These are phyloP conservation scores for Clupea harengus DNA, from an alignment of 2,113 vertebrate genomes.

Conservation along the genomic window DNA sequence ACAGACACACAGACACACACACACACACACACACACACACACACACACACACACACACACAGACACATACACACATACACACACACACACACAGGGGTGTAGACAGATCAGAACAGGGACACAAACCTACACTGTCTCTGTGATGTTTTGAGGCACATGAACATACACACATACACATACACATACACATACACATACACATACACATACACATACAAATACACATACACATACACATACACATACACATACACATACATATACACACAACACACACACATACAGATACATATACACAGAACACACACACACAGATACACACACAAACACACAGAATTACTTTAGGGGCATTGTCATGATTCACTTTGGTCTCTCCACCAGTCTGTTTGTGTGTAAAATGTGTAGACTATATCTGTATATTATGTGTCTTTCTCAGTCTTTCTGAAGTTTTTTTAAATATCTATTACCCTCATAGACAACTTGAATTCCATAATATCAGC, in stretches of 20 bases:
- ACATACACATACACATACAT: too few relatives aligned
- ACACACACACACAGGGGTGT: background rate
- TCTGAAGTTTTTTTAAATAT: background rate
- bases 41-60: background rate
- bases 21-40: background rate
- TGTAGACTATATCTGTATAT: background rate
- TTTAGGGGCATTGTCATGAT: background rate
- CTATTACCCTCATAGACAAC: background rate
- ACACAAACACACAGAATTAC: background rate
- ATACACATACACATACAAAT: background rate
- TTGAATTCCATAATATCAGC: background rate
- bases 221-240: too few relatives aligned
- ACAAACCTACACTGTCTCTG: background rate
- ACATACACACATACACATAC: too few relatives aligned
- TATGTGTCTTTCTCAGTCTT: background rate
- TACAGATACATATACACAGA: too few relatives aligned
- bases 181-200: too few relatives aligned
- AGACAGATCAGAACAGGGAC: background rate
- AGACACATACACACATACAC: too few relatives aligned
- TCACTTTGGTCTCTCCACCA: background rate
- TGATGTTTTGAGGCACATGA: too few relatives aligned
- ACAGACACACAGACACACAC: constrained; percentile 1
- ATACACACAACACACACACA: too few relatives aligned
- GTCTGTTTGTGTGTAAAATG: background rate
- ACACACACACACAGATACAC: too few relatives aligned